Evolutionary conservation across 2,113 vertebrate species (phyloP), one percentile per base, ranked within the genome.

Genomic region (Sander vitreus): DNA sequence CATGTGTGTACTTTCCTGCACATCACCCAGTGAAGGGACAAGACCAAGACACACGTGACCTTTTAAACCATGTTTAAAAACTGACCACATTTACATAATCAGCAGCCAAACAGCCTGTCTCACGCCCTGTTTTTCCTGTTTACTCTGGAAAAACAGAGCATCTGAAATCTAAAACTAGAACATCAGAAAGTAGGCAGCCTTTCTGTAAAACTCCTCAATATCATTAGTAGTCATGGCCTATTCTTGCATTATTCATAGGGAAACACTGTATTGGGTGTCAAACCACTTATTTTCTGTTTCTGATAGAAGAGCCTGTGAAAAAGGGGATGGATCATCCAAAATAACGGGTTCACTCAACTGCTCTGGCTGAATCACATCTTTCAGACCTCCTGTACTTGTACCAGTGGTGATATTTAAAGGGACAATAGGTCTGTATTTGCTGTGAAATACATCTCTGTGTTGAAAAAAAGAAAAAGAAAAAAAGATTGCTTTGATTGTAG

Each of bases 201-300:
- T 54, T 58, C 68, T 51, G 68, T 71, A 59, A 86, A 65, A 59
- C 57, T 73, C 83, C 68, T 67, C 73, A 83, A 43, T 70, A 79
- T 86, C 64, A 72, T 81, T 82, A 85, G 19, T 68, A 81, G 47
- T 79, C 76, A 63, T 15, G 67, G 53, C 57, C 60, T 73, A 75
- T 36, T 87, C 53, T 54, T 92, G 39, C 82, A 93, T 89, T 81
- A 83, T 90, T 88, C 77, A 92, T 73, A 30, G 69, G 18, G 36
- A 75, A 87, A 82, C 70, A 73, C 69, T 74, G 48, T 75, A 53
- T 43, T 76, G 65, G 78, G 54, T 72, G 59, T 84, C 79, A 78
- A 86, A 81, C 76, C 63, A 73, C 79, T 81, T 84, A 45, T 64
- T 75, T 77, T 55, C 53, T 78, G 55, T 81, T 84, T 68, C 73